Percentiles rank a stretch among this genome's conserved stretches.
phyloP scores from a whole-genome alignment of 2,113 vertebrate genomes.

The Eptatretus burgeri region DNA sequence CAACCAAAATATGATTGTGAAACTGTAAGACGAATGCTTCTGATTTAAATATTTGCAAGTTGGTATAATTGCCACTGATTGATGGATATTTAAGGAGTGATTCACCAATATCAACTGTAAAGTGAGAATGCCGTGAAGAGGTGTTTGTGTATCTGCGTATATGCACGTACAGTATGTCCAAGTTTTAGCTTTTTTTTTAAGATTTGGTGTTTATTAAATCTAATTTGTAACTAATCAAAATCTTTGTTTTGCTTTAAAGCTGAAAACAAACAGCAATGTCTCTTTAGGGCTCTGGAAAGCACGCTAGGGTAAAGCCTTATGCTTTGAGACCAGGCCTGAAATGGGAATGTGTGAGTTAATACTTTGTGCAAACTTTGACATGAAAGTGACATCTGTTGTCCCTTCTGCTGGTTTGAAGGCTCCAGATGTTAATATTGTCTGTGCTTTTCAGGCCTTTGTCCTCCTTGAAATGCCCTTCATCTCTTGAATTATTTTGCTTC shows the following conservation, averaged over 20 bases:
- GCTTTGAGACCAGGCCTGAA: neutral
- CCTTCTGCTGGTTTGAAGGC: conserved; percentile 5
- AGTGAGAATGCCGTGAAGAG: too few relatives aligned
- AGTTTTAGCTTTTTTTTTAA: too few relatives aligned
- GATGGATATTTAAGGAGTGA: too few relatives aligned
- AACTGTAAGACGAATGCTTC: too few relatives aligned
- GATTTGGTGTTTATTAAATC: neutral
- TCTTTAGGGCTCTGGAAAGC: neutral
- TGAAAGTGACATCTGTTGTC: neutral
- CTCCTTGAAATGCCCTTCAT: neutral
- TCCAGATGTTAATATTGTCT: conserved; percentile 6
- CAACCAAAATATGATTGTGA: too few relatives aligned
- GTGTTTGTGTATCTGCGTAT: too few relatives aligned
- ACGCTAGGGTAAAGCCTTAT: neutral
- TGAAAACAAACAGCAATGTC: neutral
- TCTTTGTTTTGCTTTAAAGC: neutral
- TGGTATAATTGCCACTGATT: too few relatives aligned
- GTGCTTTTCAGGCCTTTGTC: conserved; percentile 6
- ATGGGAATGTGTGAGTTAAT: conserved; percentile 6
- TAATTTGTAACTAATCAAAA: conserved; percentile 3
- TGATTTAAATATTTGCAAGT: too few relatives aligned
- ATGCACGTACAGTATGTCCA: too few relatives aligned
- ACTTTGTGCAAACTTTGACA: conserved; percentile 5
- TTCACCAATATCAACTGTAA: too few relatives aligned
- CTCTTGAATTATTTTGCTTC: neutral